Base-by-base conservation (phyloP, 2,797 vertebrate species). In the Synanceia verrucosa region DNA sequence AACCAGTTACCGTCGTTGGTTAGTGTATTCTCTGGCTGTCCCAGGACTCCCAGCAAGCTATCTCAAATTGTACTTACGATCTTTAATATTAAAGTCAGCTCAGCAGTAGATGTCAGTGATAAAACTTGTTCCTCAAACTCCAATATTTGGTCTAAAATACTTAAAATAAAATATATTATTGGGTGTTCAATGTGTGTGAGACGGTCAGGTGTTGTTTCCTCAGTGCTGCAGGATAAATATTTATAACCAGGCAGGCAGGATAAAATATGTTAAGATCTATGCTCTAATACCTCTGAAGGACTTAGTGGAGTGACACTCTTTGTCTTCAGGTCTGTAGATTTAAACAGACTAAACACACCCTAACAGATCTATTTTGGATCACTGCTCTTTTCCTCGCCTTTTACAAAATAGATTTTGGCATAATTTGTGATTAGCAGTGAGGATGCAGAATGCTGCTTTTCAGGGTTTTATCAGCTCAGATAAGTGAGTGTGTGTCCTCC, bases 311-410 rank as follows among this genome's bases (percentile, higher is more conserved):
- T 48, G 61, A 58, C 51, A 34, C 46, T 34, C 12, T 46, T 44
- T 33, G 23, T 36, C 24, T 71, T 18, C 10, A 34, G 34, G 6
- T 56, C 24, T 34, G 37, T 12, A 53, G 16, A 43, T 48, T 48
- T 9, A 58, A 80, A 58, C 44, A 53, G 37, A 55, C 29, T 24
- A 18, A 53, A 60, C 63, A 59, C 31, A 36, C 34, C 53, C 50
- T 31, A 13, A 63, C 23, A 74, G 29, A 41, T 68, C 16, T 60
- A 37, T 73, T 76, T 78, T 71, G 52, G 60, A 63, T 65, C 60
- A 53, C 44, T 53, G 60, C 69, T 58, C n/a, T 66, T 78, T 33
- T 46, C 58, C 55, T 37, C 21, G 46, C 51, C n/a, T n/a, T n/a
- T n/a, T n/a, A n/a, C n/a, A n/a, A n/a, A n/a, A n/a, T n/a, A n/a